These are phyloP conservation scores for Leucoraja erinaceus DNA, from an alignment of 2,113 vertebrate species.

Conservation along the genomic window DNA sequence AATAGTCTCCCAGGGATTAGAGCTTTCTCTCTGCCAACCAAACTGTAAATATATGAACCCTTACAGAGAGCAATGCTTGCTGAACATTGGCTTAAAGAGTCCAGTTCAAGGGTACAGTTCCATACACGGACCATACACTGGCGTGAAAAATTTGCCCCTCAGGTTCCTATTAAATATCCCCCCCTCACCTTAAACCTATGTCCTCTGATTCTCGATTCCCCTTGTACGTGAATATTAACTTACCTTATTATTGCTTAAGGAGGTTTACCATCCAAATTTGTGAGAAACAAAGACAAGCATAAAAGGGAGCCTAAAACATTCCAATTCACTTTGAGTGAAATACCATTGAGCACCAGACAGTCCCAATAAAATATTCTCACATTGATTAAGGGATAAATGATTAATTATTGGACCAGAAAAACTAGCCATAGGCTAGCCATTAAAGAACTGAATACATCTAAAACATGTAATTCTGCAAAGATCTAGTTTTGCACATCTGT, in stretches of 20 bases:
- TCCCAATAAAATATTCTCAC: neutral
- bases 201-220: too few relatives aligned
- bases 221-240: too few relatives aligned
- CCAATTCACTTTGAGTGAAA: neutral
- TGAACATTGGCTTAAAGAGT: neutral
- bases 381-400: conserved; percentile 13
- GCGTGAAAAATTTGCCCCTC: too few relatives aligned
- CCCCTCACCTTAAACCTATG: too few relatives aligned
- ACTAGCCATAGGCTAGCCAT: neutral
- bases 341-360: neutral
- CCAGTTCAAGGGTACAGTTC: neutral
- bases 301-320: neutral
- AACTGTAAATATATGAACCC: neutral
- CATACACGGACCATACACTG: too few relatives aligned
- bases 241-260: neutral
- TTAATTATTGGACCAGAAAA: neutral
- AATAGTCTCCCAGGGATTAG: neutral
- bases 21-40: neutral
- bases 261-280: neutral
- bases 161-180: too few relatives aligned
- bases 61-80: neutral
- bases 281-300: neutral
- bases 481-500: conserved; percentile 13
- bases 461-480: neutral
- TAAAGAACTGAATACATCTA: neutral